phyloP scores from a whole-genome alignment of 2,888 invertebrate species.

The Agonopterix arenella region DNA sequence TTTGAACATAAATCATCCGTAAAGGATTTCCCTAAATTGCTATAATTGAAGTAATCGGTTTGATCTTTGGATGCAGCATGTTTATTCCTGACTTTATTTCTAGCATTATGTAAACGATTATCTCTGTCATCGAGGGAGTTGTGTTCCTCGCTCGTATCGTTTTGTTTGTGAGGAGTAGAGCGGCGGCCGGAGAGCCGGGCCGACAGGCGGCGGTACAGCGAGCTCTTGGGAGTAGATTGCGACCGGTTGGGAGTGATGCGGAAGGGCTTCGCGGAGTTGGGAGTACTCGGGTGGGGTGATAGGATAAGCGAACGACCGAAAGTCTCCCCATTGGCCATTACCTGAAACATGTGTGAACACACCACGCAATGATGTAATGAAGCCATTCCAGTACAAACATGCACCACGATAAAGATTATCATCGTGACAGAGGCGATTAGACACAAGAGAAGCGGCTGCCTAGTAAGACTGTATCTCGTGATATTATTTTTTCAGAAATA shows the following conservation, averaged over 20 bases:
- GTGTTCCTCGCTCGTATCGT: constrained; percentile 18
- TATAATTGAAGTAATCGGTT: constrained; percentile 38
- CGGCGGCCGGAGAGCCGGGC: constrained; percentile 65
- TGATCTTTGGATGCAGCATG: constrained; percentile 38
- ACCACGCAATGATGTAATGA: constrained; percentile 77
- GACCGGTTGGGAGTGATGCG: constrained; percentile 57
- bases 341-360: constrained; percentile 81
- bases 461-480: constrained; percentile 17
- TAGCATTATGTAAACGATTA: constrained; percentile 44
- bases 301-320: constrained; percentile 80
- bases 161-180: constrained; percentile 34
- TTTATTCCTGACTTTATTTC: constrained; percentile 48
- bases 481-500: constrained; percentile 3
- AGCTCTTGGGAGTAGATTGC: constrained; percentile 66
- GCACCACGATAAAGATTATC: constrained; percentile 51
- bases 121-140: constrained; percentile 44
- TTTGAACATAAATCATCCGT: constrained; percentile 40
- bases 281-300: constrained; percentile 62
- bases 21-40: constrained; percentile 49
- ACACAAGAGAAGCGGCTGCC: constrained; percentile 49
- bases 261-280: constrained; percentile 49
- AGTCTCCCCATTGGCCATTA: constrained; percentile 82
- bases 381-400: constrained; percentile 75
- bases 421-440: constrained; percentile 52
- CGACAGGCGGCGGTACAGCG: constrained; percentile 66